These are phyloP conservation scores for Dendrocopos noguchii DNA, from an alignment of 2,113 vertebrate genomes.

Conservation along the genomic window DNA sequence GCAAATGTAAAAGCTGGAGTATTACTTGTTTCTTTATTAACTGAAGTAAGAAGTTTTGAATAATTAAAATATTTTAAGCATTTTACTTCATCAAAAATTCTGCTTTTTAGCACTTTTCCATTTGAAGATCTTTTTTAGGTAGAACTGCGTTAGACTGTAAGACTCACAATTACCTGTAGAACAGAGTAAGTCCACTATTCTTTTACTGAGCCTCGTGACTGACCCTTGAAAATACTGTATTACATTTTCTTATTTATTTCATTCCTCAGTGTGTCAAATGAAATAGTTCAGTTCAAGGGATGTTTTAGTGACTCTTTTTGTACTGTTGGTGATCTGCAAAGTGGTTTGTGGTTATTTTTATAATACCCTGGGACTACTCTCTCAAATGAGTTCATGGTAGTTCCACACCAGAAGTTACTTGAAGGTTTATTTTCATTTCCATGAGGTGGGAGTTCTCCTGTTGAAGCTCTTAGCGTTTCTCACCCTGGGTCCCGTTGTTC, in stretches of 20 bases:
- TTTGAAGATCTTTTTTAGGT: not conserved
- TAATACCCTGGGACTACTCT: not conserved
- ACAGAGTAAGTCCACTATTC: not conserved
- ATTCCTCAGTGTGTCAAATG: not conserved
- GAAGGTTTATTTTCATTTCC: not conserved
- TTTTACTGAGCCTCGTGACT: not conserved
- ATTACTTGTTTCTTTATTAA: not conserved
- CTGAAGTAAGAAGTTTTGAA: not conserved
- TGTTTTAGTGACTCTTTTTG: not conserved
- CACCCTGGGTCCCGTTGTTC: rapidly evolving
- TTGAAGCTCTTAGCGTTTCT: not conserved
- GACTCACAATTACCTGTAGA: not conserved
- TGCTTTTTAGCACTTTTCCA: not conserved
- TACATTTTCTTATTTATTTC: not conserved
- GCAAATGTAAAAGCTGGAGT: not conserved
- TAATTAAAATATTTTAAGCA: not conserved
- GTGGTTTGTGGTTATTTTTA: not conserved
- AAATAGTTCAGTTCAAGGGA: not conserved
- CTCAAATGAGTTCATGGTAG: not conserved
- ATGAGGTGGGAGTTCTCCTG: not conserved
- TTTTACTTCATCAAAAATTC: not conserved
- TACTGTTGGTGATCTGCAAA: not conserved
- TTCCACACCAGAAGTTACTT: not conserved
- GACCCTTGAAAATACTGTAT: not conserved
- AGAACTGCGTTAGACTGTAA: not conserved